Base-by-base conservation (phyloP, 2,888 invertebrate genomes). In the Alviniconcha strummeri region DNA sequence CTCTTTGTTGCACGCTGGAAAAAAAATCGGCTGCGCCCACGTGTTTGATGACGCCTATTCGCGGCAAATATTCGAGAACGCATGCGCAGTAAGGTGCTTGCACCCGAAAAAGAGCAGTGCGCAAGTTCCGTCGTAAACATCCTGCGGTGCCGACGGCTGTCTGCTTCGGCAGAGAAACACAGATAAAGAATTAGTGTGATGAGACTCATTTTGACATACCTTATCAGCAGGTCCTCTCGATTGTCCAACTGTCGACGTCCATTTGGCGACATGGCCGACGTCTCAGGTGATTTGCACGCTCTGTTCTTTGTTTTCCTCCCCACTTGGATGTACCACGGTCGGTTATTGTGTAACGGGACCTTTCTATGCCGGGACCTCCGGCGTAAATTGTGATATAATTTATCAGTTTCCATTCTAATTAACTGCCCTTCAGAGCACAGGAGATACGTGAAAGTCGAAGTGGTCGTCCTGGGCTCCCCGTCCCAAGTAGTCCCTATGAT, bases 111-210 rank as follows among this genome's bases (percentile, higher is more conserved):
- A 17, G 15, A 78, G 15, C 64, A 78, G 15, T 78, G 78, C 78
- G 60, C 78, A 78, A 57, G 64, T 78, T 78, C 78, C 78, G 78
- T 3, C 57, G 64, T 78, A 60, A 78, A 78, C 78, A 78, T 78
- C 78, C 78, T 15, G 5, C 64, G 52, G 6, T 11, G 5, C 11
- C 15, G 52, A 64, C 15, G 78, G 78, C 13, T 55, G 78, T 78
- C 78, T 78, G 60, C 77, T 77, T 56, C 77, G 8, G 75, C 9
- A 8, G 57, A 17, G 52, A 13, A 19, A 19, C 52, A 8, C 75
- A 15, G 54, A 55, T 13, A 15, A 17, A 15, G 55, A 11, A 17
- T 36, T 7, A 7, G 19, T 72, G 11, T 15, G 52, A 78, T 78
- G 78, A 78, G 78, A 64, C 64, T 78, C n/a, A 8, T 57, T 78